A percentile compares a stretch with the other conserved stretches of the same genome.
Conservation (phyloP, 2,888 invertebrate species). For the Phytoseiulus persimilis region DNA sequence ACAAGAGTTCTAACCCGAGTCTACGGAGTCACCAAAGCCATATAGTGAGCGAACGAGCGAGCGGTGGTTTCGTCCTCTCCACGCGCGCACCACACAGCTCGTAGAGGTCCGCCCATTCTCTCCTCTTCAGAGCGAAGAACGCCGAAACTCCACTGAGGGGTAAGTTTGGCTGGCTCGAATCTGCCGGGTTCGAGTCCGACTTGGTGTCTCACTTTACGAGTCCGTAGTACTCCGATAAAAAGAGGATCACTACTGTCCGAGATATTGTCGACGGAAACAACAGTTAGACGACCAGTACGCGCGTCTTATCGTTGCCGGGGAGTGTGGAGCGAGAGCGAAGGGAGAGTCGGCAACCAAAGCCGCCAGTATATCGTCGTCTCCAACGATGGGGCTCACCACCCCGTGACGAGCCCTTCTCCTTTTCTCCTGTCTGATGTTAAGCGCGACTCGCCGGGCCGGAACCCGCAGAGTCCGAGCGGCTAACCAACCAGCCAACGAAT, state of each 20-base stretch:
- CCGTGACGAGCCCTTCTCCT: neutral
- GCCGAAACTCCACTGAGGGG: neutral
- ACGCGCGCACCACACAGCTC: neutral
- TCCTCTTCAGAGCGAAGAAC: neutral
- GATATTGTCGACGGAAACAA: neutral
- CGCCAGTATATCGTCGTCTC: neutral
- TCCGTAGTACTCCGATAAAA: neutral
- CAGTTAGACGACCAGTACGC: neutral
- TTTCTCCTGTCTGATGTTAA: neutral
- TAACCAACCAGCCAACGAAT: neutral
- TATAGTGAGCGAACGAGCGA: neutral
- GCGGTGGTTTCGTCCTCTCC: neutral
- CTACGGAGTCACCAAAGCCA: conserved; percentile 5
- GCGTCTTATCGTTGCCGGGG: too few species aligned
- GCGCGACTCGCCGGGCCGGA: neutral
- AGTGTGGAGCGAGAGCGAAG: neutral
- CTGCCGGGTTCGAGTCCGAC: neutral
- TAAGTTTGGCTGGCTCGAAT: neutral
- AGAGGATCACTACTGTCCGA: neutral
- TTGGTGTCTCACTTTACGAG: neutral
- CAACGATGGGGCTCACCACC: neutral
- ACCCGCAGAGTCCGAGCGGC: neutral
- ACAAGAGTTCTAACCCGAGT: conserved; percentile 5
- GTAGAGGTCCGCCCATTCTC: neutral
- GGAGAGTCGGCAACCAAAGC: neutral